Evolutionary conservation across 2,888 invertebrate species (phyloP).

Genomic region (Caenorhabditis imperialis): DNA sequence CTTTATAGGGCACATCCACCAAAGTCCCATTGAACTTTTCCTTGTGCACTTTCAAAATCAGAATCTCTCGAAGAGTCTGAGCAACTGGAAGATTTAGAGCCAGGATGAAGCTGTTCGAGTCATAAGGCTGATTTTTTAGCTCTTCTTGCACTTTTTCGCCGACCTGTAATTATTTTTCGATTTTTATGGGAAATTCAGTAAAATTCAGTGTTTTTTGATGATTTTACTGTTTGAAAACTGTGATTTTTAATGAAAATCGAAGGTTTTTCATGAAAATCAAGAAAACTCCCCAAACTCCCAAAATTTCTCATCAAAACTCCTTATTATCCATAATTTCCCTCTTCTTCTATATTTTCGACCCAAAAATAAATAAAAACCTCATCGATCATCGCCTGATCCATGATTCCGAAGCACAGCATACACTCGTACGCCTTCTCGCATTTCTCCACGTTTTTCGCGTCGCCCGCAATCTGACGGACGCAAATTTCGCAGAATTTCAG

Average conservation of each 20-base stretch:
- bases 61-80: constrained; percentile 64
- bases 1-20: constrained; percentile 64
- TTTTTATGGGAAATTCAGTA: neutral
- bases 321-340: no score
- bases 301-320: no score
- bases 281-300: no score
- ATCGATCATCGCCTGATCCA: constrained; percentile 62
- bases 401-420: constrained; percentile 65
- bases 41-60: constrained; percentile 42
- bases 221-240: no score
- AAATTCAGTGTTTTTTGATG: no score
- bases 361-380: constrained; percentile 40
- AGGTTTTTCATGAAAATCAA: no score
- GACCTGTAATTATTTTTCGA: constrained; percentile 45
- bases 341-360: no score
- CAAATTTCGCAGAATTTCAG: constrained; percentile 53
- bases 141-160: constrained; percentile 56
- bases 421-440: constrained; percentile 53
- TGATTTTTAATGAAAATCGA: no score
- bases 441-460: constrained; percentile 34
- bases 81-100: constrained; percentile 73
- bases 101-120: constrained; percentile 72
- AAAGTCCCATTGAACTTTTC: constrained; percentile 70
- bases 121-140: constrained; percentile 68
- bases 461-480: constrained; percentile 59